These are phyloP conservation scores for Rhagoletis zephyria DNA, from an alignment of 1,140 invertebrate genomes.

Conservation along the genomic window DNA sequence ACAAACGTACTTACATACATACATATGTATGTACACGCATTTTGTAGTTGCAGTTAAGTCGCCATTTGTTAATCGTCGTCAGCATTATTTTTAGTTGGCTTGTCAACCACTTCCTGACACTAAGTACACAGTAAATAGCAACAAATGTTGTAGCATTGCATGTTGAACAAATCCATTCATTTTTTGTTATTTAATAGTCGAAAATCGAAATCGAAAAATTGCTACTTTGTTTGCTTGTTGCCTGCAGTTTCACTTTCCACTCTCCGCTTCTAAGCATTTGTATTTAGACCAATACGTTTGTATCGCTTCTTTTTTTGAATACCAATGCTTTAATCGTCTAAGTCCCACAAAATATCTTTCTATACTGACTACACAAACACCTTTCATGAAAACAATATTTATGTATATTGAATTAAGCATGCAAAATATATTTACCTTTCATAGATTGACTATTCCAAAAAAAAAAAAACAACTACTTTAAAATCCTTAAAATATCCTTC, in stretches of 20 bases:
- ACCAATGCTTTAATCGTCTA: background rate
- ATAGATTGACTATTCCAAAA: background rate
- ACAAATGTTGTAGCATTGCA: background rate
- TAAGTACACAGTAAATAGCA: background rate
- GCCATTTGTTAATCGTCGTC: background rate
- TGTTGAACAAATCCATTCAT: background rate
- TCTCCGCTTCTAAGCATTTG: background rate
- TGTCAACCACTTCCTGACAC: background rate
- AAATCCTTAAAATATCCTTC: background rate
- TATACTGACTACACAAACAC: background rate
- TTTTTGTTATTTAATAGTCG: too few species aligned
- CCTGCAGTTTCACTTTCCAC: background rate
- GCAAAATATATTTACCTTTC: background rate
- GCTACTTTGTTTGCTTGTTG: background rate
- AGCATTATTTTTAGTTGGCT: background rate
- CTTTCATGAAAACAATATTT: background rate
- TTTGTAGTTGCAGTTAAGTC: background rate
- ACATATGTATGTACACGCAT: too few species aligned
- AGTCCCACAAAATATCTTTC: background rate
- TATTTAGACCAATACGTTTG: background rate
- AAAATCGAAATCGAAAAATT: too few species aligned
- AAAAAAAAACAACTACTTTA: background rate
- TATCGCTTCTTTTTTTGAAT: background rate
- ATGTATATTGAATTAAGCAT: background rate
- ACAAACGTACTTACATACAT: background rate